These are phyloP conservation scores for Microtus richardsoni DNA, from an alignment of 2,113 vertebrate species.

Conservation along the genomic window DNA sequence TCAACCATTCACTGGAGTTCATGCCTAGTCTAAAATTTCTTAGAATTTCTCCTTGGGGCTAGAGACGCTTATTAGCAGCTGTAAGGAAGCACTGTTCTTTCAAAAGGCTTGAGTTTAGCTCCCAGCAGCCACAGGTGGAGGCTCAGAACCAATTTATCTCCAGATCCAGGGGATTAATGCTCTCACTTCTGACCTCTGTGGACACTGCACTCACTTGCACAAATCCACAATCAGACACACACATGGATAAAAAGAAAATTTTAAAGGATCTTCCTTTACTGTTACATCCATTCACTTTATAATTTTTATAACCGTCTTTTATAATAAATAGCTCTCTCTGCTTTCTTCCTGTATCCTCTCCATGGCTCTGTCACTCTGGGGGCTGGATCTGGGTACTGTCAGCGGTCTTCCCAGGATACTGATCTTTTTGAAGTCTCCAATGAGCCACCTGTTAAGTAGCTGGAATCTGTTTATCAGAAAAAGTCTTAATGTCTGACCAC, in stretches of 20 bases:
- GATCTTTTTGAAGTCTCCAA: neutral
- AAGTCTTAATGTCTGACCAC: neutral
- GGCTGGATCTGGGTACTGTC: neutral
- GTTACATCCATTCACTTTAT: neutral
- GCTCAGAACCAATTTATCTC: neutral
- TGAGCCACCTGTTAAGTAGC: neutral
- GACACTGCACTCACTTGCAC: no score
- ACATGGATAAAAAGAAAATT: neutral
- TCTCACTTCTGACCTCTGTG: neutral
- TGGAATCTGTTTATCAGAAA: neutral
- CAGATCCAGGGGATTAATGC: neutral
- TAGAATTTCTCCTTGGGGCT: neutral
- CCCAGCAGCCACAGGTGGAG: neutral
- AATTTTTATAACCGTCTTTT: neutral
- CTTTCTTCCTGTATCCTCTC: neutral
- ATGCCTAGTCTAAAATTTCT: neutral
- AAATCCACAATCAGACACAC: neutral
- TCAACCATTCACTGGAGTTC: neutral
- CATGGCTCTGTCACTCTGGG: neutral
- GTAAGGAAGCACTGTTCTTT: neutral
- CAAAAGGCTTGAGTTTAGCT: neutral
- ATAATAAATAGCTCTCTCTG: neutral
- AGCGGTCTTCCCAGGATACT: neutral
- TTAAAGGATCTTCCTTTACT: neutral
- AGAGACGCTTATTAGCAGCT: neutral